These are phyloP conservation scores for Sminthopsis crassicaudata DNA, from an alignment of 2,113 vertebrate species.

Conservation along the genomic window DNA sequence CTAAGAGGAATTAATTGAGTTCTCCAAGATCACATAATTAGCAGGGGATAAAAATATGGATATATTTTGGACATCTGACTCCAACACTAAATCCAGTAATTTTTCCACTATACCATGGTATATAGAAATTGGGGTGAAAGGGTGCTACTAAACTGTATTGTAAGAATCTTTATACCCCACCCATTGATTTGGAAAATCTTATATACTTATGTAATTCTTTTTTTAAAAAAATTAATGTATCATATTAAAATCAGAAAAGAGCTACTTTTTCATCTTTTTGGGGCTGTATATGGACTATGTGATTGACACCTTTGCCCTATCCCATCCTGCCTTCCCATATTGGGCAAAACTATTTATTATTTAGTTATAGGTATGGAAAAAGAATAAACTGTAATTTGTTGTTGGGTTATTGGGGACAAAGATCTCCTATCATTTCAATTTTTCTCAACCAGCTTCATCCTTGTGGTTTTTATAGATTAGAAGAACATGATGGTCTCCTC, in stretches of 20 bases:
- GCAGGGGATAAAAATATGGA: not conserved
- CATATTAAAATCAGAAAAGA: not conserved
- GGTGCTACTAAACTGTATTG: not conserved
- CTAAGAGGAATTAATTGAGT: not conserved
- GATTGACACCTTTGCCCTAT: not conserved
- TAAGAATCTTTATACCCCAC: not conserved
- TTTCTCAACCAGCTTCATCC: not conserved
- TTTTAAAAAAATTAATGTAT: not conserved
- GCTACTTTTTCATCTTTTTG: not conserved
- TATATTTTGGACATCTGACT: not conserved
- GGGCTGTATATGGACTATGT: not conserved
- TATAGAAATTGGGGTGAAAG: not conserved
- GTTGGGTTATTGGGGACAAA: too few relatives aligned
- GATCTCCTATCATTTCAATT: not conserved
- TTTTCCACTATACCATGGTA: not conserved
- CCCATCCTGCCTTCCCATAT: not conserved
- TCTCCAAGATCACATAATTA: not conserved
- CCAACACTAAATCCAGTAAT: not conserved
- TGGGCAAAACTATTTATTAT: not conserved
- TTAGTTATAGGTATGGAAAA: not conserved
- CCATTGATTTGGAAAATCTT: not conserved
- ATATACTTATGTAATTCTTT: not conserved
- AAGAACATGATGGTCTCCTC: not conserved
- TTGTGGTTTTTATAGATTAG: slow-evolving; percentile 4
- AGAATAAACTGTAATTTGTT: not conserved